phyloP scores from a whole-genome alignment of 2,113 vertebrate genomes.

The Pedetes capensis region DNA sequence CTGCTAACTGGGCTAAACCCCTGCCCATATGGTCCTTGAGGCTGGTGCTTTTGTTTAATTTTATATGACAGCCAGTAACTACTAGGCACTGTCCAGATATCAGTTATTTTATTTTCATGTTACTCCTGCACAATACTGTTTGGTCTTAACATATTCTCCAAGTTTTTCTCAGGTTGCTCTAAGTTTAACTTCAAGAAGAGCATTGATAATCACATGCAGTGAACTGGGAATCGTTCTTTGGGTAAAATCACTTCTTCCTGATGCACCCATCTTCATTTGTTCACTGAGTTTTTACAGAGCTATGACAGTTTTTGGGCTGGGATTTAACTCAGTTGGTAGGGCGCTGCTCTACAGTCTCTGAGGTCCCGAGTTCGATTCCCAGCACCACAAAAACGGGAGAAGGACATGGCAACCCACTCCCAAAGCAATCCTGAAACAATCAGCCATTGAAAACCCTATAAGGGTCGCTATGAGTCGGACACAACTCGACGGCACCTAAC shows the following conservation, averaged over 20 bases:
- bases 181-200: background rate
- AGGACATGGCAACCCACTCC: too few relatives aligned
- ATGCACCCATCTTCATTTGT: background rate
- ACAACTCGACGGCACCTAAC: too few relatives aligned
- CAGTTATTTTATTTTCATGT: background rate
- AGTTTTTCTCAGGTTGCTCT: background rate
- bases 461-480: too few relatives aligned
- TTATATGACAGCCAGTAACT: background rate
- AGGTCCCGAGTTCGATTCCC: too few relatives aligned
- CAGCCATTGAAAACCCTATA: too few relatives aligned
- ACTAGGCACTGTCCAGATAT: background rate
- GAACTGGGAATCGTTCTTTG: background rate
- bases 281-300: background rate
- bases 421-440: too few relatives aligned
- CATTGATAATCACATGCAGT: background rate
- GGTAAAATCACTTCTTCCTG: background rate
- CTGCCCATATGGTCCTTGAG: too few relatives aligned
- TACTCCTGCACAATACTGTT: background rate
- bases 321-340: too few relatives aligned
- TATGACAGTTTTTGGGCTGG: background rate
- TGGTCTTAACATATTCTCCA: background rate
- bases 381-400: too few relatives aligned
- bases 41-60: background rate
- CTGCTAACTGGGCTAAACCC: too few relatives aligned
- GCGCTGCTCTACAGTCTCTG: too few relatives aligned